Base-by-base conservation (phyloP, 2,888 invertebrate species). In the Vandiemenella viatica region DNA sequence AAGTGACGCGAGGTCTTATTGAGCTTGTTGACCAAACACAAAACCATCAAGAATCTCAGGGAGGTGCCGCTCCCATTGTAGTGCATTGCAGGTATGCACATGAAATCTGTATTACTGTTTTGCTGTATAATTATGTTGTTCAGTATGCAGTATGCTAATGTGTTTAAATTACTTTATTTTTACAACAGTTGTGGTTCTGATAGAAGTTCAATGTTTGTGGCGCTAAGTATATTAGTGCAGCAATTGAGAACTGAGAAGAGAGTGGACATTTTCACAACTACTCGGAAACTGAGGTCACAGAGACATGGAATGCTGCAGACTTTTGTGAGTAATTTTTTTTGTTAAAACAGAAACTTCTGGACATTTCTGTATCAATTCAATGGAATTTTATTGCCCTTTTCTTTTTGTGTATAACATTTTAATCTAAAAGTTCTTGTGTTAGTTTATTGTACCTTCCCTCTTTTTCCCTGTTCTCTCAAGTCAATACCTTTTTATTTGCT, bases 141-240 rank as follows among this genome's bases (percentile, higher is more conserved):
- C n/a, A n/a, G n/a, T n/a, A n/a, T n/a, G n/a, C n/a, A n/a, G n/a
- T n/a, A n/a, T n/a, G n/a, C n/a, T n/a, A n/a, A n/a, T n/a, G n/a
- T n/a, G n/a, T n/a, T n/a, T n/a, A n/a, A n/a, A n/a, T n/a, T n/a
- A n/a, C n/a, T n/a, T 32, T 3, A 32, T n/a, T 32, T 32, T 37
- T 19, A 47, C 61, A 70, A 58, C 61, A 80, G 79, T 65, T 75
- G 76, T 61, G 91, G 91, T 55, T 86, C 89, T 21, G 89, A 91
- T 64, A 75, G 91, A 54, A 88, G 89, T 67, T 84, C 89, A 46
- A 80, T 91, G 71, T 91, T 90, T 69, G 86, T 90, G 53, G 86
- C 87, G 46, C 76, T 91, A 61, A 85, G 85, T 68, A 82, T 87
- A 61, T 74, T 91, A 58, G 83, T 89, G 57, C 82, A 84, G 61